Base-by-base conservation (phyloP, 2,888 invertebrate genomes). In the Cerastoderma edule region DNA sequence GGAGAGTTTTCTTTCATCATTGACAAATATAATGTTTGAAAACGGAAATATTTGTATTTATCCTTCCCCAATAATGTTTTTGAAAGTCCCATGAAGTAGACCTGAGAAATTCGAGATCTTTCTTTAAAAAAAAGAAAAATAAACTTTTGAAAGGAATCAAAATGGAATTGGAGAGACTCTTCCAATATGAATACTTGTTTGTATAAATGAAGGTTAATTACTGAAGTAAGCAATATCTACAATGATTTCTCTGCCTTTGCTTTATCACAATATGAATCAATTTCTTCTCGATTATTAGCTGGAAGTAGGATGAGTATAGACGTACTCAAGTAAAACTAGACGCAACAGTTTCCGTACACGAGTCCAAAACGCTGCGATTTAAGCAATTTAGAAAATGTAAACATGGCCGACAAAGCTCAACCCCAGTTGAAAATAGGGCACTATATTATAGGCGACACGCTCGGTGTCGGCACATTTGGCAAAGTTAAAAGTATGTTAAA, bases 391-490 rank as follows among this genome's bases (percentile, higher is more conserved):
- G 56, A 48, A 73, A 83, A 72, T 77, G 80, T 78, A 78, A 87
- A 85, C 82, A 89, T 89, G 89, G 87, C 89, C 85, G 89, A 89
- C 67, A 89, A 89, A 75, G 63, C 69, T 44, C 74, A 80, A 53
- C 83, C 90, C 48, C 89, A 92, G 82, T 89, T 98, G 44, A 98
- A 98, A 94, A 99, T 99, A 91, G 99, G 99, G 0, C 99, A 99
- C 93, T 99, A 99, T 93, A 96, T 97, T 68, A 94, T 99, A 65
- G 99, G 99, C 27, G 95, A 96, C 89, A 97, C 97, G 1, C 94
- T 99, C 54, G 99, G 99, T 46, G 97, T 98, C 46, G 99, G 99
- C 33, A 99, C 99, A 4, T 99, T 99, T 94, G 99, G 99, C 72
- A 99, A 99, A 95, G 99, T 99, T 2, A 99, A 99, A 95, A 98